phyloP scores from a whole-genome alignment of 2,888 invertebrate genomes.

The Strigamia transsilvanica region DNA sequence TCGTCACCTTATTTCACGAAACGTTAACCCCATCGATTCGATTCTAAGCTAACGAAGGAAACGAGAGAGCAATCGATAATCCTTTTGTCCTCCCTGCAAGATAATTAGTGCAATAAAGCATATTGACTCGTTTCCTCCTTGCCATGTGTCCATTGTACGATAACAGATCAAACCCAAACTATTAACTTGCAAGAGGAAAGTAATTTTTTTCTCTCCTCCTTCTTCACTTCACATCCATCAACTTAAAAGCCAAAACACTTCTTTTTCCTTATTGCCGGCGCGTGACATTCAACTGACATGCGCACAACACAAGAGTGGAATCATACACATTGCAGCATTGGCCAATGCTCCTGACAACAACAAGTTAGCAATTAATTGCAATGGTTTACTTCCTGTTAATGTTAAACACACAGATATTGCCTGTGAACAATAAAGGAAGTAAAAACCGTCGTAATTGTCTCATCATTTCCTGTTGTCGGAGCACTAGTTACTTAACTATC shows the following conservation, averaged over 20 bases:
- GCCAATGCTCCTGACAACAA: not conserved
- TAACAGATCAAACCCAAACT: constrained; percentile 28
- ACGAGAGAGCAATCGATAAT: not conserved
- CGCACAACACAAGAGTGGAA: not conserved
- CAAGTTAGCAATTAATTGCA: too few species aligned
- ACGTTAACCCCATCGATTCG: constrained; percentile 31
- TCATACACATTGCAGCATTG: not conserved
- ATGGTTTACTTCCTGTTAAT: too few species aligned
- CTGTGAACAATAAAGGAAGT: not conserved
- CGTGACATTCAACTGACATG: not conserved
- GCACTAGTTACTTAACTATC: not conserved
- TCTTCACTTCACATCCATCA: not conserved
- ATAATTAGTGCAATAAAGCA: constrained; percentile 31
- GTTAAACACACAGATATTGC: too few species aligned
- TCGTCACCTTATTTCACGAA: constrained; percentile 9
- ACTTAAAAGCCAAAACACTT: constrained; percentile 1
- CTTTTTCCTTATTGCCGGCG: constrained; percentile 17
- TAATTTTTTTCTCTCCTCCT: not conserved
- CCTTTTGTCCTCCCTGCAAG: constrained; percentile 33
- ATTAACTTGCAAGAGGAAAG: constrained; percentile 20
- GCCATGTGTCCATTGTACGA: constrained; percentile 23
- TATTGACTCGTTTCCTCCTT: constrained; percentile 38
- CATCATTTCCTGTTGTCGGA: too few species aligned
- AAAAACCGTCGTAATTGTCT: too few species aligned
- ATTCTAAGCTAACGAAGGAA: constrained; percentile 31